Base-by-base conservation (phyloP, 2,888 invertebrate genomes). In the Bellardia bayeri region DNA sequence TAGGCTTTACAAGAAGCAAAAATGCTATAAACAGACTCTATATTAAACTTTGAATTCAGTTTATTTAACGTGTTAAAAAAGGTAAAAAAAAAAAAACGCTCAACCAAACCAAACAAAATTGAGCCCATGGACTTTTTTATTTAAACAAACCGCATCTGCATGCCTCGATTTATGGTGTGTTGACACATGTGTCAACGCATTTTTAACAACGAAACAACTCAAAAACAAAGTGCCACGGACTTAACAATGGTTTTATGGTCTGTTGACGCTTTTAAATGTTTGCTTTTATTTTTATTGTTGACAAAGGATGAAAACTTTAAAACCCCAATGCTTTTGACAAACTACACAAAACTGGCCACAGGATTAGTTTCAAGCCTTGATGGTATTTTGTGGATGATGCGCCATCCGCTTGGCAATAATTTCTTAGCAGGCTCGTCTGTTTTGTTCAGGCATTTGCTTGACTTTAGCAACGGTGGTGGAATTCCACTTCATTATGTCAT, bases 221-320 rank as follows among this genome's bases (percentile, higher is more conserved):
- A 16, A 37, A 37, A 71, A 23, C 5, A 56, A 74, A 58, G 8
- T 23, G 30, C 45, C 30, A 61, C 6, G 37, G 3, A 16, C 61
- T 49, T 33, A 74, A 75, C 61, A 61, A 33, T 63, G 37, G 74
- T 49, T 75, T 49, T 75, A 75, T 61, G 61, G 74, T 61, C n/a
- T 14, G 58, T 58, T 51, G 51, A 69, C 23, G 16, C 16, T 66
- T 64, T 64, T 14, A 33, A 54, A 14, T 40, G 14, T 54, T 33
- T 69, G 16, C 7, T 54, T 37, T 40, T 58, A 42, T 72, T 58
- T 42, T 40, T 69, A 37, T n/a, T 71, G 61, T 71, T 68, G 14
- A 68, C 45, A 68, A 68, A 68, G 49, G 37, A 71, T 71, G 37
- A 16, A 11, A 37, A 71, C 16, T 74, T 58, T 14, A 58, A 61